Evolutionary conservation across 2,888 invertebrate species (phyloP).

Genomic region (Limnephilus auricula): DNA sequence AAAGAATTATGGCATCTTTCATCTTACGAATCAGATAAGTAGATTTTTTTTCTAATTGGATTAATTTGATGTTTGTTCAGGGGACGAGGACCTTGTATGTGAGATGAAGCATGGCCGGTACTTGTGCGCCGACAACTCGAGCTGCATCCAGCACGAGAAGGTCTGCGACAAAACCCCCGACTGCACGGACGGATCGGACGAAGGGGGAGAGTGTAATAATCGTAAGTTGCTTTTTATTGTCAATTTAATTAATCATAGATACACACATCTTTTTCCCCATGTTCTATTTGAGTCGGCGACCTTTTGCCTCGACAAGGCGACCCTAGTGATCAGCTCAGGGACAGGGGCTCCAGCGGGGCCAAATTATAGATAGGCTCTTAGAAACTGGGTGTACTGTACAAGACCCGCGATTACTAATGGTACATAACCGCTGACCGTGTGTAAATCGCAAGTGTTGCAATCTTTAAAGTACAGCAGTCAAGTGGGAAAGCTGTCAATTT

Average conservation of each 20-base stretch:
- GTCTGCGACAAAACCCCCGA: constrained; percentile 79
- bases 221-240: constrained; percentile 35
- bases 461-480: too few species aligned
- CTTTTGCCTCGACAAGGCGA: too few species aligned
- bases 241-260: not conserved
- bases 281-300: not conserved
- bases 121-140: constrained; percentile 71
- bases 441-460: too few species aligned
- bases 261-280: not conserved
- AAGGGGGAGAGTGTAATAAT: constrained; percentile 73
- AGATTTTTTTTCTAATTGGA: not conserved
- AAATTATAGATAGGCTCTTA: too few species aligned
- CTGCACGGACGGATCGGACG: constrained; percentile 81
- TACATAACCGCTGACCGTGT: too few species aligned
- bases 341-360: too few species aligned
- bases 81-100: not conserved
- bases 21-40: too few species aligned
- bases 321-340: not conserved
- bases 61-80: constrained; percentile 36
- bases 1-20: too few species aligned
- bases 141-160: constrained; percentile 77
- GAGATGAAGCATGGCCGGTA: constrained; percentile 42
- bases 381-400: too few species aligned
- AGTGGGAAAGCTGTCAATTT: too few species aligned
- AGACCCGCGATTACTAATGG: too few species aligned